Conservation (phyloP, 1,140 invertebrate species). For the Acromyrmex charruanus region DNA sequence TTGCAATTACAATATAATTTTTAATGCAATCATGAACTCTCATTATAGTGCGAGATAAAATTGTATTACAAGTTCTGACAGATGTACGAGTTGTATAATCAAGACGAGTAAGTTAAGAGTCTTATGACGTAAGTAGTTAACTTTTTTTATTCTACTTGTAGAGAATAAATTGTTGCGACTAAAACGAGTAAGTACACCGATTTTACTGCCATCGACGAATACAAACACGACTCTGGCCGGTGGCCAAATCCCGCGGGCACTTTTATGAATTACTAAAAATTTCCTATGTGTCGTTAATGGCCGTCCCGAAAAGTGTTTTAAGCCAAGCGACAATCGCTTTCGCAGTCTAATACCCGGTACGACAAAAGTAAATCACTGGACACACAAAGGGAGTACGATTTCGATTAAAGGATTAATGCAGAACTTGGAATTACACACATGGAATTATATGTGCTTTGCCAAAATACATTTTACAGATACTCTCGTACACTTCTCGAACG, state of each 20-base stretch:
- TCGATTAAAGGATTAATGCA: conserved; percentile 32
- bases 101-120: background rate
- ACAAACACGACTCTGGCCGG: background rate
- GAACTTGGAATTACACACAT: background rate
- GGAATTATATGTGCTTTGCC: conserved; percentile 26
- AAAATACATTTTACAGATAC: conserved; percentile 30
- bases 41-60: too few relatives aligned
- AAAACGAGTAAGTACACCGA: conserved; percentile 16
- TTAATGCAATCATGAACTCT: too few relatives aligned
- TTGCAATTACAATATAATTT: too few relatives aligned
- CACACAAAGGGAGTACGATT: background rate
- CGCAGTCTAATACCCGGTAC: background rate
- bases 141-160: background rate
- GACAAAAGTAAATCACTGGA: background rate
- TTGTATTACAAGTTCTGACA: too few relatives aligned
- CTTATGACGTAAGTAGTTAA: background rate
- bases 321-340: conserved; percentile 4
- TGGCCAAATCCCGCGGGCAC: background rate
- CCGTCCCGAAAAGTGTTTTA: background rate
- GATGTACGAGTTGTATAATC: background rate
- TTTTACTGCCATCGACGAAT: background rate
- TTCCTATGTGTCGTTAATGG: conserved; percentile 6
- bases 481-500: conserved; percentile 7
- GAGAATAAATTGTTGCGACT: background rate
- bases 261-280: conserved; percentile 34